A percentile compares a stretch with the other conserved stretches of the same genome.
Evolutionary conservation across 2,797 vertebrate species (phyloP).

Genomic region (Alectoris magna): DNA sequence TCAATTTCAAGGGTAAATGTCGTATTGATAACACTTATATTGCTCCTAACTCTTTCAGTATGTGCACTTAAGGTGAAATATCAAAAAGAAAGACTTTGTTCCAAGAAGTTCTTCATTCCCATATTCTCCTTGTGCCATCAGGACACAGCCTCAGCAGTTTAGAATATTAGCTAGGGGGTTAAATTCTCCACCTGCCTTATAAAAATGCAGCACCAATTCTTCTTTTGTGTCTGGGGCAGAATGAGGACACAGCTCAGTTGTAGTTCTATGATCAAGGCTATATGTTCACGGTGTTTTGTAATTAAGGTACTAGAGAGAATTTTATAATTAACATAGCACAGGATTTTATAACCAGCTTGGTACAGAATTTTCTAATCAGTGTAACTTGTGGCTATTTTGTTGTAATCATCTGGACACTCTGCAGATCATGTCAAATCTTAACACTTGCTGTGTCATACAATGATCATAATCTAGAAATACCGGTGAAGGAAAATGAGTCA

Average conservation of each 20-base stretch:
- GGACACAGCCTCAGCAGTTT: not conserved
- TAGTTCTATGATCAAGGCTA: not conserved
- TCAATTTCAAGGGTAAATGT: not conserved
- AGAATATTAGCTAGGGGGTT: not conserved
- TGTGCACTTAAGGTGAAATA: not conserved
- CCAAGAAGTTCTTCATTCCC: not conserved
- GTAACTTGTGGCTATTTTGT: not conserved
- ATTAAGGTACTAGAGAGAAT: not conserved
- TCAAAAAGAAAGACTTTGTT: not conserved
- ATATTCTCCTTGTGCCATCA: not conserved
- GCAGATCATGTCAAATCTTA: not conserved
- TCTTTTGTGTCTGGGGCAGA: not conserved
- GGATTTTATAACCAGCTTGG: not conserved
- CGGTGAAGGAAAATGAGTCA: not conserved
- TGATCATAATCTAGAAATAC: not conserved
- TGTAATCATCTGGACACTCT: not conserved
- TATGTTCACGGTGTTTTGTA: not conserved
- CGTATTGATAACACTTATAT: not conserved
- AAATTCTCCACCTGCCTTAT: not conserved
- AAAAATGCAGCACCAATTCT: not conserved
- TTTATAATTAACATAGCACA: not conserved
- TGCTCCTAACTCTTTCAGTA: not conserved
- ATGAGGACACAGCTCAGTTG: not conserved
- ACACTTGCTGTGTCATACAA: not conserved
- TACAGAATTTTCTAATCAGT: not conserved